Evolutionary conservation across 2,113 vertebrate species (phyloP), one percentile per base, ranked within the genome.

Genomic region (Melanerpes aurifrons): DNA sequence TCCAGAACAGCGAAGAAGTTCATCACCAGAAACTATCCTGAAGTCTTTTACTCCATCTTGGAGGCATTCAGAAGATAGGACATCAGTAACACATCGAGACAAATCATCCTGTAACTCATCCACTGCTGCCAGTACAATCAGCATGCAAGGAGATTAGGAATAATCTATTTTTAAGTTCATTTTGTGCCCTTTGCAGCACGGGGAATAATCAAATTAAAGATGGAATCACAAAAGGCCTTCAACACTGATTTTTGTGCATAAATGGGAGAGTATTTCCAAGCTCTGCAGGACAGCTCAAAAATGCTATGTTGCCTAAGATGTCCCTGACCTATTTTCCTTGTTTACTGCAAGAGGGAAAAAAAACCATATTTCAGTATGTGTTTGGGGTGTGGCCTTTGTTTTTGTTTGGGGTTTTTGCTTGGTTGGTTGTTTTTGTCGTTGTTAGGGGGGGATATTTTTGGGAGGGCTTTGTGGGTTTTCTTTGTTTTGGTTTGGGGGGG

Each of bases 131-230:
- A 59, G 35, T 14, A 21, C 15, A 84, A 89, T 78, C 84, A 94
- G 62, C 29, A 24, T 10, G 43, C 68, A 26, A 40, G 20, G 45
- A 68, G 59, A 80, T 58, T 29, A 79, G 45, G 54, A 92, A 79
- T 28, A 29, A 84, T 67, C 47, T 92, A 26, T 66, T 89, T 79
- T 72, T 32, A 84, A 74, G 79, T 16, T 37, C 45, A 79, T 69
- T 82, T 77, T 15, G 20, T 13, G n/a, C 89, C 66, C 19, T 50
- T 93, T 78, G 83, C 24, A 19, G 63, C 35, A 25, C n/a, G 17
- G 77, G 35, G 70, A 92, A 86, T 66, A 87, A 86, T 84, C 77
- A 87, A 86, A 87, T 95, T 89, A 91, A 66, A 35, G 59, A 47
- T 32, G 88, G 81, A 82, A 89, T 94, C 86, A 69, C n/a, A 59